Evolutionary conservation across 2,797 vertebrate genomes (phyloP).

Genomic region (Morus bassanus): DNA sequence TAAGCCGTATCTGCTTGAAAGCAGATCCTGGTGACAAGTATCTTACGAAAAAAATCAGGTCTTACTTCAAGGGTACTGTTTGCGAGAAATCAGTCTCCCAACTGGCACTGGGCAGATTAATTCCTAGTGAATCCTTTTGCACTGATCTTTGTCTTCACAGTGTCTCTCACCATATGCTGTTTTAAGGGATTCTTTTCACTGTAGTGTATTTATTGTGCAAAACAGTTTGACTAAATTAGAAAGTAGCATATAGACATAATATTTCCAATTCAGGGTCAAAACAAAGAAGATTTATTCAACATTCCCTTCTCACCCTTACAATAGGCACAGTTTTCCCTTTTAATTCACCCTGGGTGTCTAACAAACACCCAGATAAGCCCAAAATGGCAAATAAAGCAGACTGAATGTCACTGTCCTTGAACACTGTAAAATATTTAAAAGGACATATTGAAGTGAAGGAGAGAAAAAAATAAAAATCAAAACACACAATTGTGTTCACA

Average conservation of each 20-base stretch:
- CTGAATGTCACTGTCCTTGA: neutral
- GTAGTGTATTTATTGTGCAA: neutral
- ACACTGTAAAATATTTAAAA: neutral
- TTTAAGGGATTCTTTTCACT: neutral
- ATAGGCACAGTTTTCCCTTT: neutral
- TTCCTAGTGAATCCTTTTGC: neutral
- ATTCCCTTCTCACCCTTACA: neutral
- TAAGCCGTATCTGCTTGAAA: neutral
- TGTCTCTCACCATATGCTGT: neutral
- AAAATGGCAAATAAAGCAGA: neutral
- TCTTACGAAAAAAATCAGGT: neutral
- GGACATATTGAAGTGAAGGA: neutral
- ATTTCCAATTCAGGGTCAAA: neutral
- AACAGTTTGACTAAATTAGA: neutral
- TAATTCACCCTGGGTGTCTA: neutral
- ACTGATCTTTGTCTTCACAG: neutral
- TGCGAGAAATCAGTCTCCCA: neutral
- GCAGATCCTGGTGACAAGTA: neutral
- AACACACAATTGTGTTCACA: neutral
- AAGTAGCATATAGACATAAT: neutral
- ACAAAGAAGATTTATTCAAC: neutral
- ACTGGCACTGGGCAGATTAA: neutral
- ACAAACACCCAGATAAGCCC: neutral
- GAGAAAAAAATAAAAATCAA: neutral
- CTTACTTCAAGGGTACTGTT: neutral